Evolutionary conservation across 2,113 vertebrate species (phyloP).

Genomic region (Marmota monax): DNA sequence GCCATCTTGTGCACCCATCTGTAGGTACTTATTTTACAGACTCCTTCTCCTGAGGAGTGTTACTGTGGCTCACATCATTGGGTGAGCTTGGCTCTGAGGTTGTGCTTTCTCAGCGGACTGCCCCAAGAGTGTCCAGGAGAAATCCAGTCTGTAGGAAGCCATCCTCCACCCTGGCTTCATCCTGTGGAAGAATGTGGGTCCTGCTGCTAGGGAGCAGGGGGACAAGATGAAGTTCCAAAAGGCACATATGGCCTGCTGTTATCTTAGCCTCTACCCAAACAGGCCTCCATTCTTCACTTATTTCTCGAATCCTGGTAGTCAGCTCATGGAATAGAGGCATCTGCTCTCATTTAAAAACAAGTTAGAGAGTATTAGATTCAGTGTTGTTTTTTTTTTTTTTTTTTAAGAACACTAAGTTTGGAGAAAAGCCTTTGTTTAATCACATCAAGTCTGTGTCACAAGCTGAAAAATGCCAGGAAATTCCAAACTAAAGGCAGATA

Average conservation of each 20-base stretch:
- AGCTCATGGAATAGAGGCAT: slow-evolving; percentile 56
- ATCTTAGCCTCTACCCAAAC: background rate
- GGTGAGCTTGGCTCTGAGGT: background rate
- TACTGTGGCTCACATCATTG: background rate
- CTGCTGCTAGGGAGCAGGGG: background rate
- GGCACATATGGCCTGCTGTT: background rate
- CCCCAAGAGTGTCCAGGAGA: background rate
- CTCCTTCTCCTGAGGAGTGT: background rate
- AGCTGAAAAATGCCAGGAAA: slow-evolving; percentile 79
- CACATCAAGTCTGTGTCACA: slow-evolving; percentile 74
- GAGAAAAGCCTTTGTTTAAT: slow-evolving; percentile 78
- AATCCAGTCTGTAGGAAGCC: background rate
- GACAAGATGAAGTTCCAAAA: background rate
- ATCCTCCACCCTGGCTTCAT: background rate
- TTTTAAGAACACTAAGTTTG: slow-evolving; percentile 39
- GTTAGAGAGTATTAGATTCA: slow-evolving; percentile 70
- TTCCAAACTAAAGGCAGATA: slow-evolving; percentile 74
- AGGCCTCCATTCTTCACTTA: background rate
- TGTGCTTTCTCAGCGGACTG: background rate
- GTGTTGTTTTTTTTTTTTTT: background rate
- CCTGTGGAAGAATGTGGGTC: background rate
- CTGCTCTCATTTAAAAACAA: slow-evolving; percentile 73
- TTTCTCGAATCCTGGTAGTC: slow-evolving; percentile 47
- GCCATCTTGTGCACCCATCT: fast-evolving
- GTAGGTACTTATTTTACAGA: background rate